Evolutionary conservation across 2,113 vertebrate species (phyloP).

Genomic region (Cinclus mexicanus): DNA sequence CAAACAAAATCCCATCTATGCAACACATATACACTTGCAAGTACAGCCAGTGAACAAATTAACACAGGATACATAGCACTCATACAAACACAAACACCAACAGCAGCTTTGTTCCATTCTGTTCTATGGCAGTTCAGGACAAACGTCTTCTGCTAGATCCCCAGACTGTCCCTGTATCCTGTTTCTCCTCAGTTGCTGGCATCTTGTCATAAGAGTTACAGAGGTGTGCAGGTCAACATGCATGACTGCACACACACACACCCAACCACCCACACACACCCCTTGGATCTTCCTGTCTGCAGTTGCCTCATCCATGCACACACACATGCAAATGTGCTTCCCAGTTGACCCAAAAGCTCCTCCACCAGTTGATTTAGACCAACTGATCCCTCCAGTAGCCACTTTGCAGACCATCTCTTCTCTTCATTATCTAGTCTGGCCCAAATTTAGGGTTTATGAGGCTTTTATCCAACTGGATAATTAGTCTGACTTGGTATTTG

Average conservation of each 20-base stretch:
- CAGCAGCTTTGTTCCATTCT: not conserved
- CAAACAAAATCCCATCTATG: not conserved
- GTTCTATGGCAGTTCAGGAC: not conserved
- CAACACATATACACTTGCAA: not conserved
- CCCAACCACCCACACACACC: too few species aligned
- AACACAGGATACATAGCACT: not conserved
- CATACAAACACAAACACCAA: not conserved
- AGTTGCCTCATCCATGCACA: fast-evolving
- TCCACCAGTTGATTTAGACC: not conserved
- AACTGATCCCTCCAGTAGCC: not conserved
- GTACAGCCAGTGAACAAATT: not conserved
- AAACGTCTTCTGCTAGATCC: not conserved
- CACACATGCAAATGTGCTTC: not conserved
- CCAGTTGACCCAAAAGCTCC: not conserved
- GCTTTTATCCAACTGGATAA: not conserved
- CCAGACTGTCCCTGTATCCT: too few species aligned
- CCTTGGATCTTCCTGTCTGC: not conserved
- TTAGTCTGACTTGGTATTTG: not conserved
- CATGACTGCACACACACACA: fast-evolving
- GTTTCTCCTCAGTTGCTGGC: not conserved
- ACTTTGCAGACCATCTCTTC: not conserved
- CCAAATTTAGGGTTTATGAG: not conserved
- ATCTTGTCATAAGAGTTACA: not conserved
- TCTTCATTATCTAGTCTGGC: not conserved
- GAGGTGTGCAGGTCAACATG: not conserved